phyloP scores from a whole-genome alignment of 2,113 vertebrate genomes.

The Bubalus kerabau region DNA sequence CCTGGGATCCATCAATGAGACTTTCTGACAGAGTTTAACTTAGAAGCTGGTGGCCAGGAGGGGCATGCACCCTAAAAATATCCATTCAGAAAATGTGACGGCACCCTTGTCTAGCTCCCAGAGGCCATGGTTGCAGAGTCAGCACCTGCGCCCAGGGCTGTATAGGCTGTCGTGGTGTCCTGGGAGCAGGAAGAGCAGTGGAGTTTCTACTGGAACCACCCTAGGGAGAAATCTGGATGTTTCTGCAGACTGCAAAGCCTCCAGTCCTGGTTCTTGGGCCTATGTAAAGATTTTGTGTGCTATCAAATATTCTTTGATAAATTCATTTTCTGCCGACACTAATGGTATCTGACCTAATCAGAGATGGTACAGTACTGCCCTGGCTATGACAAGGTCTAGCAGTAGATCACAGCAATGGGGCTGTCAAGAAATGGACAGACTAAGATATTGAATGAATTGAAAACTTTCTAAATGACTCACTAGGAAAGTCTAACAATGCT shows the following conservation, averaged over 20 bases:
- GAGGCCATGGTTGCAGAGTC: background rate
- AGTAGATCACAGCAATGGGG: background rate
- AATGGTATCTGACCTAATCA: background rate
- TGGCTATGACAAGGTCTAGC: background rate
- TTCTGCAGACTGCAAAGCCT: background rate
- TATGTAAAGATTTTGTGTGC: background rate
- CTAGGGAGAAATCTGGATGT: background rate
- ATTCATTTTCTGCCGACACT: background rate
- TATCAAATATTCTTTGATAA: background rate
- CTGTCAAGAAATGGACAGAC: background rate
- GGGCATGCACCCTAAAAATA: background rate
- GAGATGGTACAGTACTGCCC: background rate
- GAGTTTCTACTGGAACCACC: background rate
- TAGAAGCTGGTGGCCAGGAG: background rate
- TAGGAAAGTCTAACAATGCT: background rate
- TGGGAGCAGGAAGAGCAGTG: accelerated
- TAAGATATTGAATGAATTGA: background rate
- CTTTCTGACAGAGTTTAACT: background rate
- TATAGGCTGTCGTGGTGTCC: accelerated
- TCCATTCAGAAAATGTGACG: background rate
- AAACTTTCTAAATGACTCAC: background rate
- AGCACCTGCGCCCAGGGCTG: accelerated
- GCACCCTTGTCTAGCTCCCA: no score
- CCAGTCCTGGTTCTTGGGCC: no score
- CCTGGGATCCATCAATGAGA: background rate